These are phyloP conservation scores for Euwallacea similis DNA, from an alignment of 1,140 invertebrate genomes.

Conservation along the genomic window DNA sequence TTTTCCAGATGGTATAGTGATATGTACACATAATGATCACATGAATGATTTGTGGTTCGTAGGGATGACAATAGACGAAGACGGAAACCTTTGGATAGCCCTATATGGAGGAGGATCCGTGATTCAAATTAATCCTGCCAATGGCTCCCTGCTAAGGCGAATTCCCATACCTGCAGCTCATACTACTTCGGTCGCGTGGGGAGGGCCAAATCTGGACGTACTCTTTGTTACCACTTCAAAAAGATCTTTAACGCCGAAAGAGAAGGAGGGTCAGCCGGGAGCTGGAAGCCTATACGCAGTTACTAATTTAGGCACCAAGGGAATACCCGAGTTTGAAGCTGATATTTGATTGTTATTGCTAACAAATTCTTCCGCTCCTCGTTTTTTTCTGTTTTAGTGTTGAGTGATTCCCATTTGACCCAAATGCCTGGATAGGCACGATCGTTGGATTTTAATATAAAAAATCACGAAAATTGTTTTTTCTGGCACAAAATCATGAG, in stretches of 20 bases:
- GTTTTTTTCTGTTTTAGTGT: too few species aligned
- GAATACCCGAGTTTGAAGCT: slow-evolving; percentile 50
- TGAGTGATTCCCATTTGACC: too few species aligned
- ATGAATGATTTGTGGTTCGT: background rate
- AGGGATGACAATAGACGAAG: slow-evolving; percentile 71
- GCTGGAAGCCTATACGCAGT: slow-evolving; percentile 76
- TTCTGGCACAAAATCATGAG: too few species aligned
- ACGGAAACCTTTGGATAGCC: slow-evolving; percentile 69
- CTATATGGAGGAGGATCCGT: slow-evolving; percentile 58
- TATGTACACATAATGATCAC: background rate
- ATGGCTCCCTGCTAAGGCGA: slow-evolving; percentile 59
- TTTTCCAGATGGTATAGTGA: slow-evolving; percentile 20
- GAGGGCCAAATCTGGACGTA: slow-evolving; percentile 72
- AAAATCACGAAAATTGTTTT: too few species aligned
- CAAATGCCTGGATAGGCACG: too few species aligned
- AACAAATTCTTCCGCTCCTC: too few species aligned
- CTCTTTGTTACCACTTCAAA: slow-evolving; percentile 75
- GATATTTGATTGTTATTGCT: slow-evolving; percentile 28
- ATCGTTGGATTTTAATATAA: too few species aligned
- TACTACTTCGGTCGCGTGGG: slow-evolving; percentile 79
- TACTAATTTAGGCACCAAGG: slow-evolving; percentile 65
- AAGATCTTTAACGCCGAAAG: slow-evolving; percentile 54
- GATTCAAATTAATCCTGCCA: slow-evolving; percentile 59
- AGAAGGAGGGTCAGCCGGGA: slow-evolving; percentile 61
- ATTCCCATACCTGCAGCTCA: slow-evolving; percentile 66